Conservation (phyloP, 2,888 invertebrate species). For the Flabesymbios commensalis region DNA sequence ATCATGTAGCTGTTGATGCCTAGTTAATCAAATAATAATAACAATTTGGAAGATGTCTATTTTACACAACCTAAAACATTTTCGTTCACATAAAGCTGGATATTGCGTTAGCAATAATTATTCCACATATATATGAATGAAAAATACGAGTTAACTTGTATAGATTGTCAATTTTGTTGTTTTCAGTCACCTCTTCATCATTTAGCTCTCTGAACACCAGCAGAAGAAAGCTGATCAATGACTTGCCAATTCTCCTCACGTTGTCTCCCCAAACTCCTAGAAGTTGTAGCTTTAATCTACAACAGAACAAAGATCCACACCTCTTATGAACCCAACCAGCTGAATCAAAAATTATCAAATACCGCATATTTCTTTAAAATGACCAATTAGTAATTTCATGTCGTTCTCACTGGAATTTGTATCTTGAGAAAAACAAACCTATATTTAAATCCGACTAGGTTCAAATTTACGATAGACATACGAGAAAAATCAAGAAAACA, state of each 20-base stretch:
- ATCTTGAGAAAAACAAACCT: no score
- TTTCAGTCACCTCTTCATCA: constrained; percentile 45
- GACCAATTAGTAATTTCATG: no score
- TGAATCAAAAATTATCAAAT: no score
- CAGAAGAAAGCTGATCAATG: constrained; percentile 55
- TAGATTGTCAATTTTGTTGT: neutral
- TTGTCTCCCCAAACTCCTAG: constrained; percentile 54
- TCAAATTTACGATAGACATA: no score
- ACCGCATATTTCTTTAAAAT: no score
- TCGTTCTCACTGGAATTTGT: no score
- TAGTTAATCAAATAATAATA: neutral
- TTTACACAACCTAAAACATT: neutral
- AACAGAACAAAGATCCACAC: no score
- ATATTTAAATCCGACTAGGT: no score
- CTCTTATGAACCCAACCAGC: no score
- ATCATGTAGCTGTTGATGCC: neutral
- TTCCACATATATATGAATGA: neutral
- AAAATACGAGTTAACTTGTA: neutral
- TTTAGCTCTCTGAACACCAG: constrained; percentile 54
- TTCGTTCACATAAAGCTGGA: neutral
- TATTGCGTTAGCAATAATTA: neutral
- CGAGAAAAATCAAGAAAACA: no score
- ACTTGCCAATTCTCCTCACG: constrained; percentile 53
- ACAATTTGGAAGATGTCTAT: neutral
- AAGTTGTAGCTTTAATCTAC: constrained; percentile 51